Percentiles rank a stretch among this genome's conserved stretches.
Conservation (phyloP, 2,113 vertebrate species). For the Sarotherodon lohbergeri region DNA sequence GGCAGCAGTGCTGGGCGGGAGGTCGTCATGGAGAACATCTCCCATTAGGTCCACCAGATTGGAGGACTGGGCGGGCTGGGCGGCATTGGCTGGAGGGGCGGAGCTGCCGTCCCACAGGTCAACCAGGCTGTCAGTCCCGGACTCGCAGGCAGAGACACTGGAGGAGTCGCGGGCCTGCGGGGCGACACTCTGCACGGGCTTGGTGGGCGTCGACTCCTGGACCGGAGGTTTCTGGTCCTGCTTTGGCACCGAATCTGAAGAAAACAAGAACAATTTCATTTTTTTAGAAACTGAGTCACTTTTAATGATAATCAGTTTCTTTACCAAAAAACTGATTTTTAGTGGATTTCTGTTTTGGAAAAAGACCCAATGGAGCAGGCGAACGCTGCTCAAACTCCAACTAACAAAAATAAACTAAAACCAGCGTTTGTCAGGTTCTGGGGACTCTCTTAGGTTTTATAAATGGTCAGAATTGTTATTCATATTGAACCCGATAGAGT, state of each 20-base stretch:
- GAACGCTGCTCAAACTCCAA: no score
- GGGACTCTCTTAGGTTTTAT: neutral
- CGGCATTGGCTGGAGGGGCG: slow-evolving; percentile 5
- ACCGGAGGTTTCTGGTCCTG: slow-evolving; percentile 25
- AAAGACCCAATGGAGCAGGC: neutral
- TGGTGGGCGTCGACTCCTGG: slow-evolving; percentile 56
- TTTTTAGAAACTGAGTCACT: neutral
- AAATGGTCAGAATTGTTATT: neutral
- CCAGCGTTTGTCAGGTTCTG: neutral
- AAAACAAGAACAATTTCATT: neutral
- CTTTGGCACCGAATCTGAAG: slow-evolving; percentile 46
- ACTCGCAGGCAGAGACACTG: slow-evolving; percentile 39
- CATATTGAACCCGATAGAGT: neutral
- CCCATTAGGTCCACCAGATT: slow-evolving; percentile 70
- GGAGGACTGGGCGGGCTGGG: slow-evolving; percentile 59
- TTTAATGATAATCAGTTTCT: neutral
- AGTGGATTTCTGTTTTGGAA: neutral
- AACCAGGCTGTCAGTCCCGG: slow-evolving; percentile 70
- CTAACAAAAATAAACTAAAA: neutral
- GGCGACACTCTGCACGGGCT: slow-evolving; percentile 66
- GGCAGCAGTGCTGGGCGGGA: slow-evolving; percentile 19
- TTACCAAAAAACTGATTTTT: fast-evolving
- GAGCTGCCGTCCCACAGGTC: slow-evolving; percentile 82
- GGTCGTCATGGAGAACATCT: neutral
- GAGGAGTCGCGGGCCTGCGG: slow-evolving; percentile 60